Conservation (phyloP, 2,888 invertebrate genomes). For the Lepeophtheirus nordmannii region DNA sequence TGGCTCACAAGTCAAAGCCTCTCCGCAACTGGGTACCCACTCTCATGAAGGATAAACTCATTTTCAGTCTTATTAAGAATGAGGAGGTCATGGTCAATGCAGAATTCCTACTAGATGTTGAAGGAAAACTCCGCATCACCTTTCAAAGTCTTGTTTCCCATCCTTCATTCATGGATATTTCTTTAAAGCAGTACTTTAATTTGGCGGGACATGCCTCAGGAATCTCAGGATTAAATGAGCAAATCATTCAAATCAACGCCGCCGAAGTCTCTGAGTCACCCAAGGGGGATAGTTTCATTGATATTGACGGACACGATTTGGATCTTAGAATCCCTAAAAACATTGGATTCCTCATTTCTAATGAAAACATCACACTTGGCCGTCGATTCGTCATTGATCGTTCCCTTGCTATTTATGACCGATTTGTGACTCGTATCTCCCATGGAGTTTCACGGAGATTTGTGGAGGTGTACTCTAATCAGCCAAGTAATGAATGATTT, state of each 20-base stretch:
- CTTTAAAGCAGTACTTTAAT: constrained; percentile 3
- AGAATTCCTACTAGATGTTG: background rate
- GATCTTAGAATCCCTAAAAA: background rate
- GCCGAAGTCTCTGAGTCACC: background rate
- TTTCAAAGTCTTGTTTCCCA: background rate
- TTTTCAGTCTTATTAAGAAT: background rate
- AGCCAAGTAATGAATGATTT: background rate
- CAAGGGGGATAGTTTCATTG: background rate
- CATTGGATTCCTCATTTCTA: constrained; percentile 2
- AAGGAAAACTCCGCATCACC: background rate
- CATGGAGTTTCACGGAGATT: background rate
- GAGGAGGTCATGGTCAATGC: background rate
- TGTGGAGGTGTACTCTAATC: background rate
- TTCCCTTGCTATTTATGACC: constrained; percentile 1
- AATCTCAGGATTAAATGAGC: constrained; percentile 2
- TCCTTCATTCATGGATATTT: background rate
- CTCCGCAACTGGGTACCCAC: background rate
- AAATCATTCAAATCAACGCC: background rate
- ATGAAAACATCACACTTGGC: background rate
- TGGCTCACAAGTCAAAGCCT: background rate
- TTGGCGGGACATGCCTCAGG: background rate
- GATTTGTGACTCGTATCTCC: background rate
- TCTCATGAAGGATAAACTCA: background rate
- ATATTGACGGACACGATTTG: background rate
- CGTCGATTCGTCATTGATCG: background rate